Evolutionary conservation across 2,888 invertebrate species (phyloP), one percentile per base, ranked within the genome.

Genomic region (Arctia plantaginis): DNA sequence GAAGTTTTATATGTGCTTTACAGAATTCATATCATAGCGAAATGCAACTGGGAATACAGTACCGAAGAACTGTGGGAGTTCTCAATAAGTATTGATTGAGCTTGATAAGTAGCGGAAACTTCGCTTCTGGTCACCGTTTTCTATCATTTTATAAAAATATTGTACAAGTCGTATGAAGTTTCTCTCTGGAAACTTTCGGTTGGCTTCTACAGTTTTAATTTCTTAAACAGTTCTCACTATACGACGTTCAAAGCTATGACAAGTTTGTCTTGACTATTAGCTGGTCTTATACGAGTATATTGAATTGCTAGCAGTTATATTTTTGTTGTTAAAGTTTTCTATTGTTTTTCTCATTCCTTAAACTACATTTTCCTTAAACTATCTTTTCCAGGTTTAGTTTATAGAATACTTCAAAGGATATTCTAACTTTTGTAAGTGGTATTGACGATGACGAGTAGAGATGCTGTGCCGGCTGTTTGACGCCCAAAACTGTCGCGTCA

Each of bases 11-110:
- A 81, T 76, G 30, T 68, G 65, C 79, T 67, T 71, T 44, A 66
- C 73, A 76, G 77, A 68, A 67, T 80, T 68, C 76, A 77, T 73
- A 76, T 82, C 79, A 77, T 81, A 82, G 66, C 44, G 35, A 69
- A 83, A 78, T 86, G 85, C 84, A 84, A 71, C 80, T 74, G 73
- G 79, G 81, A 77, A 75, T 72, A 73, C 71, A 62, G 51, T 23
- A 10, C 10, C 1, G 3, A n/a, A n/a, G 51, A 55, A 55, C 35
- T 66, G 70, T 39, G 71, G 69, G 83, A 87, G 79, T 86, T 87
- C 79, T 83, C 87, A 86, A 86, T 89, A 88, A 85, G 83, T 86
- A 87, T 88, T 89, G 88, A 89, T 89, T 89, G 89, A 86, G 85
- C 79, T 76, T 79, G 78, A 80, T 82, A 86, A 87, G 82, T 87